Evolutionary conservation across 2,113 vertebrate genomes (phyloP), one percentile per base, ranked within the genome.

Genomic region (Cinclus mexicanus): DNA sequence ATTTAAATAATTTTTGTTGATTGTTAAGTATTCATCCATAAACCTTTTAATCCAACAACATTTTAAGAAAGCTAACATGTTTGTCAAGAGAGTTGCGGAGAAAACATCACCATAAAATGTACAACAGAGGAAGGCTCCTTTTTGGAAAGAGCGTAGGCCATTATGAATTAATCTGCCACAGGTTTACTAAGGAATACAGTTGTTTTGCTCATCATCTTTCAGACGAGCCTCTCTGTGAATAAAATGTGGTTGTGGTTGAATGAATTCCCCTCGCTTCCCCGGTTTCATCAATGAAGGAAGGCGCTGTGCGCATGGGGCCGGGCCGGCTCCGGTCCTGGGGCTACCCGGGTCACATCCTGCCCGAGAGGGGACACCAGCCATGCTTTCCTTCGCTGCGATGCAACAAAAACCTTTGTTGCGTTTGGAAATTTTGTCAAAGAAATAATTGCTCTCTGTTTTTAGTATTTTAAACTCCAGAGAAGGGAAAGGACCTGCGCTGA

Each of bases 81-180:
- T 87, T 68, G 22, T 47, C 77, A 47, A 39, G 33, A 69, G 33
- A 61, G 23, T 26, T 23, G 4, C 0, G 1, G 47, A 5, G 18
- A 28, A 79, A 90, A 56, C 33, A 67, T 28, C 0, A 0, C 24
- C 1, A 0, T 53, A 44, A 77, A 57, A 59, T 3, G 11, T 69
- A 18, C 25, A 52, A 13, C 15, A 50, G 41, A 41, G 47, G 83
- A 85, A 69, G 9, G n/a, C 63, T 50, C 24, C 14, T 55, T 86
- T 72, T 57, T 37, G 25, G 85, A 44, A 87, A 11, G 4, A 1
- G 1, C 2, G 1, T 5, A 12, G 37, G 49, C 53, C 47, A 35
- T 63, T 47, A 39, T 14, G 21, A 70, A 81, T 77, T 2, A 74
- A 63, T 59, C 33, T 69, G 49, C 68, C 23, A 5, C 70, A 87